Conservation (phyloP, 2,888 invertebrate genomes). For the Pollenia amentaria region DNA sequence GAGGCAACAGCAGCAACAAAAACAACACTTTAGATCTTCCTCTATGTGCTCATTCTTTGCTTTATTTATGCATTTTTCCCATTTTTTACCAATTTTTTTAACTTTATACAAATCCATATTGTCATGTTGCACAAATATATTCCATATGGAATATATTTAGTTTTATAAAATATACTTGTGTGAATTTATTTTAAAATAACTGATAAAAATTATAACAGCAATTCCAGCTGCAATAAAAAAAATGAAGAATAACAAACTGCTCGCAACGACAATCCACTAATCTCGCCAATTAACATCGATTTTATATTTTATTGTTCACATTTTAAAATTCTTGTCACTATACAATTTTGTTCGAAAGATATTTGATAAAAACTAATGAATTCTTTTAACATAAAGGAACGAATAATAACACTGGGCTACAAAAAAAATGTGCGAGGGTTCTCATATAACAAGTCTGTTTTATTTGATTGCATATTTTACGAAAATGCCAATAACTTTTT, state of each 20-base stretch:
- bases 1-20: conserved; percentile 1
- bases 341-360: not conserved
- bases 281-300: conserved; percentile 54
- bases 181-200: conserved; percentile 16
- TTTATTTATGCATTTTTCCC: conserved; percentile 15
- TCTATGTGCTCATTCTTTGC: not conserved
- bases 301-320: too few relatives aligned
- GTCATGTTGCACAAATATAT: conserved; percentile 33
- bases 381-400: too few relatives aligned
- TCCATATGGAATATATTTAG: conserved; percentile 49
- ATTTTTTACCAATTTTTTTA: conserved; percentile 28
- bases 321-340: too few relatives aligned
- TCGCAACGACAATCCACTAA: conserved; percentile 25
- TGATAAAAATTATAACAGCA: conserved; percentile 28
- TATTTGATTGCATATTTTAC: too few relatives aligned
- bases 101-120: conserved; percentile 51
- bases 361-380: conserved; percentile 9
- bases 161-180: conserved; percentile 7
- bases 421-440: too few relatives aligned
- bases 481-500: too few relatives aligned
- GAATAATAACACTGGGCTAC: too few relatives aligned
- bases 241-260: not conserved
- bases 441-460: too few relatives aligned
- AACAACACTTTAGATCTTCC: conserved; percentile 22
- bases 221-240: not conserved